Evolutionary conservation across 1,140 invertebrate species (phyloP).

Genomic region (Platorchestia sp.): DNA sequence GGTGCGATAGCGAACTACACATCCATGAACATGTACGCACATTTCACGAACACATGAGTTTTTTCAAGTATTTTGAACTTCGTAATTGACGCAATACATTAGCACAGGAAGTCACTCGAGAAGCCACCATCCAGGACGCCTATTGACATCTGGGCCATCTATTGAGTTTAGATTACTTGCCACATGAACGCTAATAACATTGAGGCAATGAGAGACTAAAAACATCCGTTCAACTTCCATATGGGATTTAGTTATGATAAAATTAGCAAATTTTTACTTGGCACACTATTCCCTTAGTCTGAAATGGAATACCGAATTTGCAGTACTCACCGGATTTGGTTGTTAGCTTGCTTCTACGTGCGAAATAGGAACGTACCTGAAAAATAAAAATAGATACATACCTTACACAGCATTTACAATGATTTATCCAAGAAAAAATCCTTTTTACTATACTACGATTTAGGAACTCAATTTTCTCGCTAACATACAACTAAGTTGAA

Average conservation of each 20-base stretch:
- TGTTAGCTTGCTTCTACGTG: background rate
- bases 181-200: background rate
- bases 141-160: background rate
- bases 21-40: background rate
- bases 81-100: background rate
- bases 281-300: background rate
- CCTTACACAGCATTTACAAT: background rate
- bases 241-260: background rate
- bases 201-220: background rate
- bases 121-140: too few relatives aligned
- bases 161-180: background rate
- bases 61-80: background rate
- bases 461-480: too few relatives aligned
- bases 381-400: background rate
- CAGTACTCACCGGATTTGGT: background rate
- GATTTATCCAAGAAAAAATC: too few relatives aligned
- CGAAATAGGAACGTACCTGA: background rate
- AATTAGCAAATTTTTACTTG: background rate
- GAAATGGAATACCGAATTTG: background rate
- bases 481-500: too few relatives aligned
- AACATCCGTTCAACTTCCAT: background rate
- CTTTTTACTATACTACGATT: too few relatives aligned
- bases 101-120: too few relatives aligned
- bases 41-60: background rate
- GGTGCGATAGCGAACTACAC: background rate